A percentile compares a stretch with the other conserved stretches of the same genome.
phyloP scores from a whole-genome alignment of 2,797 vertebrate genomes.

The Sebastiscus albofasciatus region DNA sequence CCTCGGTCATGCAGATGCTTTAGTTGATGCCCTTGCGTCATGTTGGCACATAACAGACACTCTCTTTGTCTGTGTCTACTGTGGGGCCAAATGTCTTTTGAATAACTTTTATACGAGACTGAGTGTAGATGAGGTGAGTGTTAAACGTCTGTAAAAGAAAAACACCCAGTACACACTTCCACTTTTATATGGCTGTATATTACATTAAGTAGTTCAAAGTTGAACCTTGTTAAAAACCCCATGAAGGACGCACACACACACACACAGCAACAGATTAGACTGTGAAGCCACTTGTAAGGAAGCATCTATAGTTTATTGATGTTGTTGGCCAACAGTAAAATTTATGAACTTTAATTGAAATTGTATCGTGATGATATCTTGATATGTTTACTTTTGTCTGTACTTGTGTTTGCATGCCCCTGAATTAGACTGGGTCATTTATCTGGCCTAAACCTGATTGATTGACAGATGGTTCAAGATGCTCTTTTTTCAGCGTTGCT shows the following conservation, averaged over 20 bases:
- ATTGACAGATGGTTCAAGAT: not conserved
- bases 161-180: slow-evolving; percentile 5
- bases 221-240: slow-evolving; percentile 52
- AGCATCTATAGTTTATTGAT: slow-evolving; percentile 14
- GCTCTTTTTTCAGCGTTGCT: not conserved
- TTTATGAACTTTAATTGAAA: not conserved
- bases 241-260: slow-evolving; percentile 14
- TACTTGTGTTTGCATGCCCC: not conserved
- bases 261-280: not conserved
- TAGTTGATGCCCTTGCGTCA: not conserved
- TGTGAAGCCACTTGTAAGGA: not conserved
- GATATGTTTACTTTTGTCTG: not conserved
- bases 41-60: not conserved
- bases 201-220: slow-evolving; percentile 38
- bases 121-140: slow-evolving; percentile 23
- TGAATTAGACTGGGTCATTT: not conserved
- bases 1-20: slow-evolving; percentile 12
- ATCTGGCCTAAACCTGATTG: not conserved
- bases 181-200: slow-evolving; percentile 44
- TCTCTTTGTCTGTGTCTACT: slow-evolving; percentile 24
- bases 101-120: slow-evolving; percentile 37
- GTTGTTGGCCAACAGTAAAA: not conserved
- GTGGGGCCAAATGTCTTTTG: slow-evolving; percentile 29
- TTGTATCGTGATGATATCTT: not conserved
- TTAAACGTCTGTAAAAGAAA: slow-evolving; percentile 40